Evolutionary conservation across 2,113 vertebrate species (phyloP).

Genomic region (Ammodytes dubius): DNA sequence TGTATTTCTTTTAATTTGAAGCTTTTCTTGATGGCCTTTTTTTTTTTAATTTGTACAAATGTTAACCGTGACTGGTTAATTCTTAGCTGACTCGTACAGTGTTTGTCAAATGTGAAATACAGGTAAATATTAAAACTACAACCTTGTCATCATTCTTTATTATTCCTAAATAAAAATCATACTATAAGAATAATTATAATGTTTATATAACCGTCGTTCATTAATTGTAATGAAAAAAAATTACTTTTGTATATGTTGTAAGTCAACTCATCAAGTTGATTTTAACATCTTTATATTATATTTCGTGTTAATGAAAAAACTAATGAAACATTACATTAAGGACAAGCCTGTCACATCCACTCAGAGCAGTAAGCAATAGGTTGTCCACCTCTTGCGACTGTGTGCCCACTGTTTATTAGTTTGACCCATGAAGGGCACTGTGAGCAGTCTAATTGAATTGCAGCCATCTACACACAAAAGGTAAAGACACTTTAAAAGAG

Average conservation of each 20-base stretch:
- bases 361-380: slow-evolving; percentile 9
- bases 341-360: not conserved
- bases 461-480: slow-evolving; percentile 40
- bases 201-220: too few species aligned
- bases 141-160: too few species aligned
- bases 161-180: not conserved
- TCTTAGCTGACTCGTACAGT: too few species aligned
- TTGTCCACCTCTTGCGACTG: not conserved
- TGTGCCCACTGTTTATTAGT: slow-evolving; percentile 36
- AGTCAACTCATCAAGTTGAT: not conserved
- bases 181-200: too few species aligned
- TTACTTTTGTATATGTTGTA: not conserved
- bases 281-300: not conserved
- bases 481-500: slow-evolving; percentile 53
- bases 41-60: not conserved
- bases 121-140: too few species aligned
- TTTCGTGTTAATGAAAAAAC: not conserved
- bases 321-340: not conserved
- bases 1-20: not conserved
- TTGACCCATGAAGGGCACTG: slow-evolving; percentile 28
- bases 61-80: too few species aligned
- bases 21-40: not conserved
- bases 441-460: slow-evolving; percentile 39
- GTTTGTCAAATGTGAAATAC: too few species aligned
- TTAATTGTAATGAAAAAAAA: not conserved